Base-by-base conservation (phyloP, 2,797 vertebrate species). In the Hephaestus fuliginosus region DNA sequence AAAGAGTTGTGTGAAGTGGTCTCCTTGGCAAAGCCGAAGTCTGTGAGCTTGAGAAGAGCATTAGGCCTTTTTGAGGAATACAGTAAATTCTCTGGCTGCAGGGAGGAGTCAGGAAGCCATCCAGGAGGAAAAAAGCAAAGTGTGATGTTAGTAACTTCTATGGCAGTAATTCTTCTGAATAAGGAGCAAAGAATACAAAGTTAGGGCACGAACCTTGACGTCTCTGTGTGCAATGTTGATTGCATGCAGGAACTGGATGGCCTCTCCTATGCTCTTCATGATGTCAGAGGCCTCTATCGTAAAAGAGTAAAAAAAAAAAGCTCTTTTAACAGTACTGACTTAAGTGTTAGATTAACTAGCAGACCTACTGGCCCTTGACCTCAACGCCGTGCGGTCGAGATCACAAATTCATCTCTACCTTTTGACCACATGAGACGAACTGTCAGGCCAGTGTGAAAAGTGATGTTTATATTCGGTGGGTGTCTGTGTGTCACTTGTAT, bases 21-120 rank as follows among this genome's bases (percentile, higher is more conserved):
- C 93, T 99, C 98, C 91, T 99, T 99, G 84, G 98, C 98, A 86
- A 99, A 99, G 87, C 98, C 98, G 58, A 99, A 99, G 92, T 99
- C 98, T 6, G 98, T 99, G 91, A 99, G 98, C 65, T 99, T 99
- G 67, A 99, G 95, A 74, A 98, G 91, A 5, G 97, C 95, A 0
- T 91, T 97, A 82, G 97, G 97, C 79, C 96, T 95, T 89, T 98
- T 98, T 14, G 97, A 94, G 22, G 97, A 97, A 93, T 99, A 99
- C 73, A 99, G 91, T 82, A 99, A 96, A 89, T 99, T 99, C 93
- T 99, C 98, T 0, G 98, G 98, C 98, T 99, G 93, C 46, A 79
- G 74, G 67, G 65, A 55, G 15, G 9, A 67, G 75, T 48, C 2
- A 0, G 62, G 51, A 44, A 48, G 7, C 20, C 11, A 74, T 20